Evolutionary conservation across 1,140 invertebrate genomes (phyloP).

Genomic region (Periplaneta americana): DNA sequence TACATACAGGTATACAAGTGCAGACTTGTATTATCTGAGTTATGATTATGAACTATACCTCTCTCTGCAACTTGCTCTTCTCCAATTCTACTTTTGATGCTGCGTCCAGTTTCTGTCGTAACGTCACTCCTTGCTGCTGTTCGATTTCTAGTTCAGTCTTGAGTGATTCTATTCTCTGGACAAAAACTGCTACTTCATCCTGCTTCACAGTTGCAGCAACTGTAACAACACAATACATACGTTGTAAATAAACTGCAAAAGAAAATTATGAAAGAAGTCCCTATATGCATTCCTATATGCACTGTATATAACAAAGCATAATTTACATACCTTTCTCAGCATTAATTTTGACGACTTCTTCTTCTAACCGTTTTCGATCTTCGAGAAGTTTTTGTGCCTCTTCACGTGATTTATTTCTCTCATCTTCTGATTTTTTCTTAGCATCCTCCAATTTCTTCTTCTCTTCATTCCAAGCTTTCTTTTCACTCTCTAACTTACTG

Average conservation of each 20-base stretch:
- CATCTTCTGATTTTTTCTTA: constrained; percentile 37
- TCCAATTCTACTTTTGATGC: constrained; percentile 38
- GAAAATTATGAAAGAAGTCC: no score
- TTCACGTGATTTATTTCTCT: constrained; percentile 39
- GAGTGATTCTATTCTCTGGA: constrained; percentile 46
- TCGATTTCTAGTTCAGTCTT: constrained; percentile 48
- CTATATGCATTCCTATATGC: no score
- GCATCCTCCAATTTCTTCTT: constrained; percentile 21
- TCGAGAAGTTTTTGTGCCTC: constrained; percentile 26
- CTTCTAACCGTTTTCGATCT: constrained; percentile 48
- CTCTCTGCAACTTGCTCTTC: constrained; percentile 49
- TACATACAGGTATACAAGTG: no score
- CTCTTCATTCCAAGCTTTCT: constrained; percentile 21
- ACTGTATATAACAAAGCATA: no score
- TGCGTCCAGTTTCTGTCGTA: constrained; percentile 26
- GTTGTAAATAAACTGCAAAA: not conserved
- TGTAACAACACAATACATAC: not conserved
- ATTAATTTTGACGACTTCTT: constrained; percentile 48
- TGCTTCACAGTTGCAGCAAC: constrained; percentile 32
- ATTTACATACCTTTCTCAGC: constrained; percentile 37
- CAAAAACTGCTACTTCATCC: constrained; percentile 44
- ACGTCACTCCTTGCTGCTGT: constrained; percentile 23
- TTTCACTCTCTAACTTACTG: constrained; percentile 28
- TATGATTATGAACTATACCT: no score
- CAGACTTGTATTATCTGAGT: no score